Evolutionary conservation across 1,140 invertebrate genomes (phyloP).

Genomic region (Bombus terrestris): DNA sequence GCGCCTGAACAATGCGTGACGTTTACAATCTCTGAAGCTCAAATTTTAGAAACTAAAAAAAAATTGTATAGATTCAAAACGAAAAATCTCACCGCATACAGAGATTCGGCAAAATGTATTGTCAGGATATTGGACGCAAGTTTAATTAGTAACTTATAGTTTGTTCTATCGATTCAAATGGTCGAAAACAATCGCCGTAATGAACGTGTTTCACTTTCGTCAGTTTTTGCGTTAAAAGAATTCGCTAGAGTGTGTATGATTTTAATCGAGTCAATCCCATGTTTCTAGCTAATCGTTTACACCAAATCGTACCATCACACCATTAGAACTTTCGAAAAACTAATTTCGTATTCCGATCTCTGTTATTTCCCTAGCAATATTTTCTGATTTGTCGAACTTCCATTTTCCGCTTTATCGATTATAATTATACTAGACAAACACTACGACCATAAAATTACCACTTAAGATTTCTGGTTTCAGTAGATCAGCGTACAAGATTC

Average conservation of each 20-base stretch:
- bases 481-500: background rate
- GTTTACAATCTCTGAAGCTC: background rate
- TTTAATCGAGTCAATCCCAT: background rate
- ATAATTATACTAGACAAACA: background rate
- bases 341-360: background rate
- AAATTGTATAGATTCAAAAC: background rate
- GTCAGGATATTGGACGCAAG: background rate
- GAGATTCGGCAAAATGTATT: background rate
- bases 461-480: background rate
- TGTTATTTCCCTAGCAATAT: background rate
- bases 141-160: slow-evolving; percentile 21
- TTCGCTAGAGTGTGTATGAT: background rate
- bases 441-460: background rate
- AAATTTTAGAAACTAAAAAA: background rate
- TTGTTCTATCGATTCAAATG: slow-evolving; percentile 14
- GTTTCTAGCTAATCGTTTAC: background rate
- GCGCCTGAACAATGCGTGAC: too few species aligned
- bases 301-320: background rate
- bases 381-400: background rate
- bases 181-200: background rate
- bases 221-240: slow-evolving; percentile 19
- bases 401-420: background rate
- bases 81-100: too few species aligned
- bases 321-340: background rate
- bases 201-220: slow-evolving; percentile 18